These are phyloP conservation scores for Eutrigla gurnardus DNA, from an alignment of 2,797 vertebrate genomes.

Conservation along the genomic window DNA sequence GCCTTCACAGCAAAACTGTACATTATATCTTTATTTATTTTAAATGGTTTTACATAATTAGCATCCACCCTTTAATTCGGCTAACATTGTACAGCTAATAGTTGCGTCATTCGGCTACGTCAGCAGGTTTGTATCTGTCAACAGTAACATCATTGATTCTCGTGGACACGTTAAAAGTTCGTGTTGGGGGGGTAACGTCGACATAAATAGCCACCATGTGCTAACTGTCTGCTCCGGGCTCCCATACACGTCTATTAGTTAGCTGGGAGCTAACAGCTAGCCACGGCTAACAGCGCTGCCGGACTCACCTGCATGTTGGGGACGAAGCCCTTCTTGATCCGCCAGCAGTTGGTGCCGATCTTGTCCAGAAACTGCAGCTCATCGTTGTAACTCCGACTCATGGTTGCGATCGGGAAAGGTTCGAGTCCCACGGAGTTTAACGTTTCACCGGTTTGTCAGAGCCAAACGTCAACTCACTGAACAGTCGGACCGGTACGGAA, in stretches of 20 bases:
- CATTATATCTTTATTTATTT: fast-evolving
- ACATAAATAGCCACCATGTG: not conserved
- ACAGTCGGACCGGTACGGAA: constrained; percentile 41
- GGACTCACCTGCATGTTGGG: constrained; percentile 95
- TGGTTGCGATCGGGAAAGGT: constrained; percentile 49
- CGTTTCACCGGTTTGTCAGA: not conserved
- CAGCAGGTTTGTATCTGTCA: not conserved
- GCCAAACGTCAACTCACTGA: not conserved
- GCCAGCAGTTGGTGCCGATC: constrained; percentile 90
- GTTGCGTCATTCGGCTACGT: not conserved
- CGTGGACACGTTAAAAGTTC: no score
- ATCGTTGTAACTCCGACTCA: constrained; percentile 96
- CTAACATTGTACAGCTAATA: not conserved
- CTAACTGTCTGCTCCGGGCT: not conserved
- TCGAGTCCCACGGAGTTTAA: fast-evolving
- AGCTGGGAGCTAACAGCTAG: constrained; percentile 33
- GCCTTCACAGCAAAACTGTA: fast-evolving
- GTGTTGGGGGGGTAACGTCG: no score
- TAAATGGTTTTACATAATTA: no score
- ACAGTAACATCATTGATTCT: fast-evolving
- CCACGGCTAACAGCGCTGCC: not conserved
- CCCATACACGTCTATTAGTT: no score
- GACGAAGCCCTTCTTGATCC: constrained; percentile 96
- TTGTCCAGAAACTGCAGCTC: constrained; percentile 96
- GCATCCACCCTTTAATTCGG: not conserved